phyloP scores from a whole-genome alignment of 1,140 invertebrate species.

The Panagrolaimus sp. region DNA sequence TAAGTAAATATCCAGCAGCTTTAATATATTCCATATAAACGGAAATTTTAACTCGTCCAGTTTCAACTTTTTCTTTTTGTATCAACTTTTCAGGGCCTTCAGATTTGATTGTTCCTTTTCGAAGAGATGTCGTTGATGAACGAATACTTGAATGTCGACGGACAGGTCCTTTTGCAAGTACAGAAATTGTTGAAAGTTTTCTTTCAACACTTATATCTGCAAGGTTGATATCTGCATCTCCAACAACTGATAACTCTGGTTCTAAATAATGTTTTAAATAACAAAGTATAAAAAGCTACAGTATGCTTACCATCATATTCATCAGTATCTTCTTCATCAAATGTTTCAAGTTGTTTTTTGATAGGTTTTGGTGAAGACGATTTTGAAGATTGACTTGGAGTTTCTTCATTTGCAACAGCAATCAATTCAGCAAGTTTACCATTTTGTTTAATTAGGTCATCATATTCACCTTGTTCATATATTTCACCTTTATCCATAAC shows the following conservation, averaged over 20 bases:
- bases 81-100: constrained; percentile 11
- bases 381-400: constrained; percentile 21
- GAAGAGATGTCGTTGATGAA: neutral
- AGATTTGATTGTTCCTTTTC: neutral
- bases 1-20: constrained; percentile 29
- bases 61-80: constrained; percentile 28
- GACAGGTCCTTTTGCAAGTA: neutral
- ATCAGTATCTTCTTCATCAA: neutral
- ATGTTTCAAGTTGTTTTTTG: neutral
- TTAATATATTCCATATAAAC: constrained; percentile 41
- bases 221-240: neutral
- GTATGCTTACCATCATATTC: constrained; percentile 9
- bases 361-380: neutral
- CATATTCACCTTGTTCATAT: constrained; percentile 25
- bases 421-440: constrained; percentile 33
- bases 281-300: too few species aligned
- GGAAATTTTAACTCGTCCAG: constrained; percentile 35
- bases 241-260: neutral
- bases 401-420: constrained; percentile 35
- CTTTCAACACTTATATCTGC: neutral
- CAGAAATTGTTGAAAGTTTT: neutral
- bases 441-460: constrained; percentile 27
- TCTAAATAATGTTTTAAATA: too few species aligned
- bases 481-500: constrained; percentile 39
- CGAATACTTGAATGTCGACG: neutral